Conservation (phyloP, 2,797 vertebrate genomes). For the Rhodeus uyekii region DNA sequence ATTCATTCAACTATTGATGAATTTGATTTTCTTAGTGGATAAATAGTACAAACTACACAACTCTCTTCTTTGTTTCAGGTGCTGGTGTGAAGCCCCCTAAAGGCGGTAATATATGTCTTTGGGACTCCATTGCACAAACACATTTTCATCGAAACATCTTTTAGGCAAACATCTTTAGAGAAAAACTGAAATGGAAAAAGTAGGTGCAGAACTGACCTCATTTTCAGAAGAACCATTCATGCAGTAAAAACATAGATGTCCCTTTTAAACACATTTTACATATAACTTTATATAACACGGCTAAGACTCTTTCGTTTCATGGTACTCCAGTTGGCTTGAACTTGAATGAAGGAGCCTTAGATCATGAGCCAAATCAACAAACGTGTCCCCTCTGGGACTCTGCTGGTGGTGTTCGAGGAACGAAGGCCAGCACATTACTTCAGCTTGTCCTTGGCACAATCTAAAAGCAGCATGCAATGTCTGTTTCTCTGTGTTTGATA, state of each 20-base stretch:
- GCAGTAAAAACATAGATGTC: not conserved
- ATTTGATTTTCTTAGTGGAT: not conserved
- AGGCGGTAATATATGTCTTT: slow-evolving; percentile 57
- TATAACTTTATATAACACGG: slow-evolving; percentile 32
- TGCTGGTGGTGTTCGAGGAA: slow-evolving; percentile 31
- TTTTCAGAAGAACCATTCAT: slow-evolving; percentile 29
- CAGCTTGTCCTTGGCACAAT: slow-evolving; percentile 63
- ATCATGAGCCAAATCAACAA: slow-evolving; percentile 52
- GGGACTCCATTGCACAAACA: not conserved
- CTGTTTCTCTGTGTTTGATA: slow-evolving; percentile 62
- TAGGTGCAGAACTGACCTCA: not conserved
- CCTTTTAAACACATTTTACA: slow-evolving; percentile 37
- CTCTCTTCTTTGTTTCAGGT: slow-evolving; percentile 56
- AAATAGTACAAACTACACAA: not conserved
- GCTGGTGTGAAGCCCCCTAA: slow-evolving; percentile 66
- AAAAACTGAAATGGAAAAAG: slow-evolving; percentile 1
- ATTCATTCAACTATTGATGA: not conserved
- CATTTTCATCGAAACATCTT: not conserved
- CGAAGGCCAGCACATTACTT: slow-evolving; percentile 50
- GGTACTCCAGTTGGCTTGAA: slow-evolving; percentile 58
- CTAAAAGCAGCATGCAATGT: slow-evolving; percentile 70
- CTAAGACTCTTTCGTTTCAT: slow-evolving; percentile 64
- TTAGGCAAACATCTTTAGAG: not conserved
- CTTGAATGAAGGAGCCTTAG: slow-evolving; percentile 32
- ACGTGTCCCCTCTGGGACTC: slow-evolving; percentile 22